A percentile compares a stretch with the other conserved stretches of the same genome.
phyloP scores from a whole-genome alignment of 2,888 invertebrate species.

The Acheta domesticus region DNA sequence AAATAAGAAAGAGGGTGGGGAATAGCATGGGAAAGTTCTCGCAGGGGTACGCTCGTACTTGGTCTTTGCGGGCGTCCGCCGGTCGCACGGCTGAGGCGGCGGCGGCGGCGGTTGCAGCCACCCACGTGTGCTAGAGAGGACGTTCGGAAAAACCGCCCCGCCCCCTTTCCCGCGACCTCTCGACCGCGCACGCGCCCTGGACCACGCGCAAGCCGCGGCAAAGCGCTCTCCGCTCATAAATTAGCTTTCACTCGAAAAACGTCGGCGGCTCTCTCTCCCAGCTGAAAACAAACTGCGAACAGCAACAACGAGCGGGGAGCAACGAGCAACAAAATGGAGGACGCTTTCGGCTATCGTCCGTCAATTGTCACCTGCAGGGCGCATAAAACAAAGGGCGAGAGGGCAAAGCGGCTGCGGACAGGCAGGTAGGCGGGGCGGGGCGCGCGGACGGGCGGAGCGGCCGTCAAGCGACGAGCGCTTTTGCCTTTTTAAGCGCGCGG shows the following conservation, averaged over 20 bases:
- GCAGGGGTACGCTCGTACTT: no score
- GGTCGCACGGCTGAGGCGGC: no score
- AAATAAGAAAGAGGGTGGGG: no score
- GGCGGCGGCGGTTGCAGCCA: no score
- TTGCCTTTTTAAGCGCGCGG: neutral
- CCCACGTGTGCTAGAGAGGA: no score
- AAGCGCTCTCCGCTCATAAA: neutral
- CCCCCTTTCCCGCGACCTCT: neutral
- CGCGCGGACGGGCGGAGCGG: neutral
- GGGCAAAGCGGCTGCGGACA: neutral
- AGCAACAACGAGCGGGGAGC: neutral
- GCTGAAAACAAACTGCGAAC: slow-evolving; percentile 4
- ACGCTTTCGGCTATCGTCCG: slow-evolving; percentile 18
- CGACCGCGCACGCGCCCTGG: neutral
- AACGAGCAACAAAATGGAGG: neutral
- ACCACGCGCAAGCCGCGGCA: neutral
- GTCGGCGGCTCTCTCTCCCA: neutral
- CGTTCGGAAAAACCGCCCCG: no score
- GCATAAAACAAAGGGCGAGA: neutral
- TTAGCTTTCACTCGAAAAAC: slow-evolving; percentile 2
- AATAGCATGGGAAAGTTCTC: no score
- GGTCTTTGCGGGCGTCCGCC: no score
- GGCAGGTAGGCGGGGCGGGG: neutral
- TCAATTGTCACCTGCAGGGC: slow-evolving; percentile 18
- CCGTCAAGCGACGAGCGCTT: neutral